These are phyloP conservation scores for Burhinus bistriatus DNA, from an alignment of 2,113 vertebrate genomes.

Conservation along the genomic window DNA sequence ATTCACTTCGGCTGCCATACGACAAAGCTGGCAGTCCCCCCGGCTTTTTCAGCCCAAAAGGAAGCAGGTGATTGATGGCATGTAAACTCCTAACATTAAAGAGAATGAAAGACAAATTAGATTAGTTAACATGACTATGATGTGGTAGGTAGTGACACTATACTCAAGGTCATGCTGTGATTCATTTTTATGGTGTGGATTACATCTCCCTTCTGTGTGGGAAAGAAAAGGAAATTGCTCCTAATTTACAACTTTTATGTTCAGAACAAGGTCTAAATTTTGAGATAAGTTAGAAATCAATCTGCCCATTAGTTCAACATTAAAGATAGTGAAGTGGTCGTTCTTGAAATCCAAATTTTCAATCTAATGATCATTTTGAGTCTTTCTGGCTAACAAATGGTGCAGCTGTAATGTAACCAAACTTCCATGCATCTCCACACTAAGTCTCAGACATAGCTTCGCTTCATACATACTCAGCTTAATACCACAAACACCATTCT, in stretches of 20 bases:
- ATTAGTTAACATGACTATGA: not conserved
- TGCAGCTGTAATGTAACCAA: not conserved
- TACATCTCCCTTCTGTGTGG: not conserved
- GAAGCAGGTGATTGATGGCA: not conserved
- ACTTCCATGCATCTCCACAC: not conserved
- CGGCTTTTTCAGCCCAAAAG: not conserved
- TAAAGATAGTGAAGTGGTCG: not conserved
- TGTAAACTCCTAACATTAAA: not conserved
- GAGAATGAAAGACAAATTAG: not conserved
- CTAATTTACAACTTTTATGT: not conserved
- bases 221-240: not conserved
- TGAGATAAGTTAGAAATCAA: not conserved
- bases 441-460: not conserved
- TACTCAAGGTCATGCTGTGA: not conserved
- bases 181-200: not conserved
- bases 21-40: not conserved
- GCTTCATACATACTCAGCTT: not conserved
- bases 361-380: not conserved
- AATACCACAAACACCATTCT: not conserved
- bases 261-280: not conserved
- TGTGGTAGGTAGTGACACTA: not conserved
- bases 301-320: not conserved
- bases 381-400: not conserved
- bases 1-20: not conserved
- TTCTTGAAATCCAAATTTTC: not conserved